These are phyloP conservation scores for Campylorhamphus procurvoides DNA, from an alignment of 2,113 vertebrate genomes.

Conservation along the genomic window DNA sequence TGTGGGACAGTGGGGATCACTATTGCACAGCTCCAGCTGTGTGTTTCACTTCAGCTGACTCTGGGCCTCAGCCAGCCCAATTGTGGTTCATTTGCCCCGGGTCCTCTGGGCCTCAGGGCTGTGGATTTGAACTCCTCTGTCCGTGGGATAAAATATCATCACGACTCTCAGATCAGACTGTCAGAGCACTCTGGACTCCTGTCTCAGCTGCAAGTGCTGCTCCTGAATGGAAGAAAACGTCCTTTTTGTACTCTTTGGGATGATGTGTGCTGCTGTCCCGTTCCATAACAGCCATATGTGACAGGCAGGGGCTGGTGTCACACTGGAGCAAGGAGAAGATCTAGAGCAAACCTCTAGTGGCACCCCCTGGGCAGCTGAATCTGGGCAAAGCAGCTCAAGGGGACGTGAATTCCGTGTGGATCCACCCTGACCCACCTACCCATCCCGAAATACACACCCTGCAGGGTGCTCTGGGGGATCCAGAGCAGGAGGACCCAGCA, in stretches of 20 bases:
- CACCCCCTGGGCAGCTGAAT: not conserved
- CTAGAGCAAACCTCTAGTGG: not conserved
- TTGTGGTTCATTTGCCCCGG: fast-evolving
- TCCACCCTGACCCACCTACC: not conserved
- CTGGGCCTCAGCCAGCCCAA: not conserved
- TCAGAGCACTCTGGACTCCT: not conserved
- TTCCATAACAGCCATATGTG: fast-evolving
- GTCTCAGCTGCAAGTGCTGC: fast-evolving
- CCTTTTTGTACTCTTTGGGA: not conserved
- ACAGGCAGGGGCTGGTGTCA: not conserved
- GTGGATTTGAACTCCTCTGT: not conserved
- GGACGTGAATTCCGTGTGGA: fast-evolving
- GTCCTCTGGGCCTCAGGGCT: not conserved
- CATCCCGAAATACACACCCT: fast-evolving
- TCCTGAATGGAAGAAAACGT: not conserved
- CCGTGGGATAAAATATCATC: fast-evolving
- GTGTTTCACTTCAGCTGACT: not conserved
- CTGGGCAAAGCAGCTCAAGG: not conserved
- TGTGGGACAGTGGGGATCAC: not conserved
- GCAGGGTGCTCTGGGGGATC: not conserved
- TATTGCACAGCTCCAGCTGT: not conserved
- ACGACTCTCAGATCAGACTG: fast-evolving
- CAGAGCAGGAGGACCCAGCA: fast-evolving
- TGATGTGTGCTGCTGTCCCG: fast-evolving
- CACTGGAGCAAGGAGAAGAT: not conserved